Percentiles rank a stretch among this genome's conserved stretches.
Conservation (phyloP, 1,140 invertebrate species). For the Ylistrum balloti region DNA sequence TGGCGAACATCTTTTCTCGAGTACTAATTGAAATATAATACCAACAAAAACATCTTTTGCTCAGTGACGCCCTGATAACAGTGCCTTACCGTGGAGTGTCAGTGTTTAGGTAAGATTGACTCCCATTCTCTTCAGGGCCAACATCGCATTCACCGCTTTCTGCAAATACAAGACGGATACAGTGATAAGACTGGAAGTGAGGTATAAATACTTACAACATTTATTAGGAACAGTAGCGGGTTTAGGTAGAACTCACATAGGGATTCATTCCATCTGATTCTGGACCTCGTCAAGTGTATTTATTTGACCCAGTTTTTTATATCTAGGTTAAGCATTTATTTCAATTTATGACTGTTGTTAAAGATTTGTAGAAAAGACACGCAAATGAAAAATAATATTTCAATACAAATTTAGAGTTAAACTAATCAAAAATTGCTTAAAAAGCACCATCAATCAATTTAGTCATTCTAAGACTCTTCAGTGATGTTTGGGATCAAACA, state of each 20-base stretch:
- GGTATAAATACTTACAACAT: not conserved
- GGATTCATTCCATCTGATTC: not conserved
- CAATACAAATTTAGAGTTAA: no score
- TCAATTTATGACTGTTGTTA: no score
- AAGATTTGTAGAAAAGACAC: no score
- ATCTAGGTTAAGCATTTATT: no score
- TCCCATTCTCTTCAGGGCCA: conserved; percentile 78
- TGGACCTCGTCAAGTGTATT: not conserved
- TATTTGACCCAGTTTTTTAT: not conserved
- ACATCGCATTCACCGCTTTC: conserved; percentile 80
- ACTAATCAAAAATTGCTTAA: no score
- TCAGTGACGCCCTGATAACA: not conserved
- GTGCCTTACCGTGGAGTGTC: not conserved
- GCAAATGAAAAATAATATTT: no score
- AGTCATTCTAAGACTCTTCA: no score
- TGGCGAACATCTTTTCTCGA: not conserved
- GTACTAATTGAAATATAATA: conserved; percentile 3
- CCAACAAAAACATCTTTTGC: not conserved
- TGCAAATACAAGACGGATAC: conserved; percentile 57
- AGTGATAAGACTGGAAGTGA: not conserved
- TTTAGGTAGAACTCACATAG: not conserved
- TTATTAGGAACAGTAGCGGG: not conserved
- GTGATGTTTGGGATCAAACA: no score
- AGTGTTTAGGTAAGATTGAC: conserved; percentile 62
- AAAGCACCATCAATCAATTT: no score